Evolutionary conservation across 2,113 vertebrate genomes (phyloP).

Genomic region (Mormyrus iriodes): DNA sequence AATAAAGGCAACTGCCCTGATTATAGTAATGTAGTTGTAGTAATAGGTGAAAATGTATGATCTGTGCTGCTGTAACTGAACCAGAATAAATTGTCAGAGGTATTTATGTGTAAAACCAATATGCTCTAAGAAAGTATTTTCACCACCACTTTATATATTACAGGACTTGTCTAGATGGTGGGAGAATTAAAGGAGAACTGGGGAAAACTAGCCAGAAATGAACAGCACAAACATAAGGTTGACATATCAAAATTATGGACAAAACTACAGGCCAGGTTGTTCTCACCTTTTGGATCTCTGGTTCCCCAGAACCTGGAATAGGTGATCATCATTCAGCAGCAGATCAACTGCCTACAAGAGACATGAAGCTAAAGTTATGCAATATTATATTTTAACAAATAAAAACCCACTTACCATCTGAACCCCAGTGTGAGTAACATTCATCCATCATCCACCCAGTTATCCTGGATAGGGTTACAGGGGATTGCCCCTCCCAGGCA

Average conservation of each 20-base stretch:
- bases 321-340: slow-evolving; percentile 63
- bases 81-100: neutral
- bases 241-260: neutral
- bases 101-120: neutral
- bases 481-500: neutral
- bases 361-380: slow-evolving; percentile 10
- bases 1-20: neutral
- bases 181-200: neutral
- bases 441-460: neutral
- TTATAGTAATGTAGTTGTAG: neutral
- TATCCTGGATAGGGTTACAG: neutral
- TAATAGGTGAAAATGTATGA: neutral
- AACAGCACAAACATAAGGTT: neutral
- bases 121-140: neutral
- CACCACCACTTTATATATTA: neutral
- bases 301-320: slow-evolving; percentile 71
- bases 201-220: neutral
- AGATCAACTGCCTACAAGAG: slow-evolving; percentile 68
- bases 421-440: neutral
- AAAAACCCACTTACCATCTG: neutral
- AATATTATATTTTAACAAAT: neutral
- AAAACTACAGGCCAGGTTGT: neutral
- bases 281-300: slow-evolving; percentile 73
- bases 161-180: neutral
- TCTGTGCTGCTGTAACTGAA: neutral